Base-by-base conservation (phyloP, 2,797 vertebrate species). In the Pangasius mekongensis region DNA sequence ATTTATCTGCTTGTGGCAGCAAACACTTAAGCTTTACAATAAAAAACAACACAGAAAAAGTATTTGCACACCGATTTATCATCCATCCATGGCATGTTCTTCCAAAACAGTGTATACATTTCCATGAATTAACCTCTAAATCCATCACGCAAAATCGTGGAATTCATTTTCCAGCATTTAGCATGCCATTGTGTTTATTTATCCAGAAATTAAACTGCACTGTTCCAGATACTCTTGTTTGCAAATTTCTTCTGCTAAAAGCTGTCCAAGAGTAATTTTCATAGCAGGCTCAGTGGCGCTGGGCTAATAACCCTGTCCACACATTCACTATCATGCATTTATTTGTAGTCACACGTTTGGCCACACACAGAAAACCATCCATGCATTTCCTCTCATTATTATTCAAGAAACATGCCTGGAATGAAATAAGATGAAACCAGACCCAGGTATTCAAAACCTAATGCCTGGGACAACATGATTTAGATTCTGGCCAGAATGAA, bases 261-360 rank as follows among this genome's bases (percentile, higher is more conserved):
- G 86, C 86, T 86, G 54, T 88, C 84, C 85, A 90, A 64, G 62
- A 81, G 43, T 89, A 88, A 89, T 91, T 91, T 89, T 89, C 83
- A 84, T 81, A 80, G 78, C 60, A 87, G 77, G 76, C 86, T 87
- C 84, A 82, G 73, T 56, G 49, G 30, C 83, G 84, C 84, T 82
- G 52, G 56, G 74, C 71, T 93, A 91, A 77, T 91, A 88, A 88
- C 89, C 87, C 93, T 58, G 92, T 84, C n/a, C 22, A 87, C 69
- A 87, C 88, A 92, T 92, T 94, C 91, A 87, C 89, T 87, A 82
- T 81, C 91, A 91, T 91, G 89, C 88, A 89, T 93, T 92, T 90
- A 88, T 91, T 83, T 92, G 83, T 83, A 89, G 81, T 64, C 27
- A 90, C 9, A 20, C 87, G 86, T 93, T 89, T 43, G 88, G 91